A percentile compares a stretch with the other conserved stretches of the same genome.
Conservation (phyloP, 2,113 vertebrate genomes). For the Daubentonia madagascariensis region DNA sequence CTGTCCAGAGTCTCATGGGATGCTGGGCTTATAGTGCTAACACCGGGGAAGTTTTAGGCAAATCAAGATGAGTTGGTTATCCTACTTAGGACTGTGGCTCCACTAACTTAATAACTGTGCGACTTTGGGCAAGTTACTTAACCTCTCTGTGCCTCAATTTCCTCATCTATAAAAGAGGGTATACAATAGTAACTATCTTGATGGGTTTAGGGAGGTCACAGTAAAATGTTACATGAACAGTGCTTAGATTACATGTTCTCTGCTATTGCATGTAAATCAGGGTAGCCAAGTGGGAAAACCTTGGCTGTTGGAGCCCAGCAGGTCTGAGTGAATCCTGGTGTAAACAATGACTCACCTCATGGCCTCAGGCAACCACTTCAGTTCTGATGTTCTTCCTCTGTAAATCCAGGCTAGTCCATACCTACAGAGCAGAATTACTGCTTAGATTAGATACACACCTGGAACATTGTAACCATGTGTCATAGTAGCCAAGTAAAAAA, state of each 20-base stretch:
- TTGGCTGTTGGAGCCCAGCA: background rate
- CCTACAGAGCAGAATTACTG: background rate
- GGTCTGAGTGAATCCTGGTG: background rate
- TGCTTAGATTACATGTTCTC: background rate
- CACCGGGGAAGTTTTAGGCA: background rate
- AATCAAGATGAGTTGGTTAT: too few species aligned
- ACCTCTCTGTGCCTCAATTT: background rate
- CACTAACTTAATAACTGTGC: background rate
- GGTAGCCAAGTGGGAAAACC: background rate
- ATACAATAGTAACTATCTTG: fast-evolving
- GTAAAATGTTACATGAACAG: fast-evolving
- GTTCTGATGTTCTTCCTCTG: background rate
- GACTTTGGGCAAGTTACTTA: background rate
- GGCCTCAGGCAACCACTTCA: background rate
- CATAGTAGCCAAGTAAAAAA: background rate
- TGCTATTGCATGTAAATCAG: too few species aligned
- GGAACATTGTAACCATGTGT: background rate
- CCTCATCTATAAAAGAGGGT: background rate
- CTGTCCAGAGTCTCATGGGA: background rate
- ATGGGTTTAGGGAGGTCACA: background rate
- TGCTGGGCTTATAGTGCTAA: background rate
- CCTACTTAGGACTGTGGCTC: background rate
- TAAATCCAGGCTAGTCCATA: background rate
- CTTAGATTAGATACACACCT: background rate
- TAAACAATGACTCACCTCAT: background rate